Evolutionary conservation across 2,113 vertebrate species (phyloP).

Genomic region (Antennarius striatus): DNA sequence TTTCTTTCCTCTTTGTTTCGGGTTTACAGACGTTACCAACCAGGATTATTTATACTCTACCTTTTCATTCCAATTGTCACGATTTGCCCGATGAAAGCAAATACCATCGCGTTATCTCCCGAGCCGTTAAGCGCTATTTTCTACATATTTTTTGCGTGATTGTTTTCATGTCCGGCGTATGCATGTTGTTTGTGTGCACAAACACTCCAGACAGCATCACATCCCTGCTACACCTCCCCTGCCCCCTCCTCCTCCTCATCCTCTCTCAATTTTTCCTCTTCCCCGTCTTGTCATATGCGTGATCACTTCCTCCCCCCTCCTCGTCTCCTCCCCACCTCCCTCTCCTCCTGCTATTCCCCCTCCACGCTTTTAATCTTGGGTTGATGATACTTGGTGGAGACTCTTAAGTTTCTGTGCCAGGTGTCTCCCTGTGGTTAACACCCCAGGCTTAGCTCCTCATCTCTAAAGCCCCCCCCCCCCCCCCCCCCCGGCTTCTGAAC

Average conservation of each 20-base stretch:
- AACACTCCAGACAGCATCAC: conserved; percentile 4
- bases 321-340: conserved; percentile 37
- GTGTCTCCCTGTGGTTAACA: conserved; percentile 65
- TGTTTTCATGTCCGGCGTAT: neutral
- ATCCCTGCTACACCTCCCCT: conserved; percentile 17
- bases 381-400: conserved; percentile 74
- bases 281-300: conserved; percentile 51
- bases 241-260: conserved; percentile 28
- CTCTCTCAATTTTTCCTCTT: conserved; percentile 12
- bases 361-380: conserved; percentile 67
- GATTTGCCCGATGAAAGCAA: conserved; percentile 17
- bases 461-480: conserved; percentile 25
- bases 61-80: conserved; percentile 46
- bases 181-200: neutral
- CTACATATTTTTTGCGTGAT: neutral
- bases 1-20: too few species aligned
- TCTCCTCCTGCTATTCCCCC: conserved; percentile 60
- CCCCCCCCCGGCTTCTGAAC: conserved; percentile 26
- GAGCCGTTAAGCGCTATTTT: conserved; percentile 4
- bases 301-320: conserved; percentile 49
- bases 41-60: neutral
- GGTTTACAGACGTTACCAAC: too few species aligned
- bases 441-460: conserved; percentile 52
- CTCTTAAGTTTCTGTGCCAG: conserved; percentile 70
- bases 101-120: conserved; percentile 46